These are phyloP conservation scores for Heliconius charithonia DNA, from an alignment of 2,888 invertebrate genomes.

Conservation along the genomic window DNA sequence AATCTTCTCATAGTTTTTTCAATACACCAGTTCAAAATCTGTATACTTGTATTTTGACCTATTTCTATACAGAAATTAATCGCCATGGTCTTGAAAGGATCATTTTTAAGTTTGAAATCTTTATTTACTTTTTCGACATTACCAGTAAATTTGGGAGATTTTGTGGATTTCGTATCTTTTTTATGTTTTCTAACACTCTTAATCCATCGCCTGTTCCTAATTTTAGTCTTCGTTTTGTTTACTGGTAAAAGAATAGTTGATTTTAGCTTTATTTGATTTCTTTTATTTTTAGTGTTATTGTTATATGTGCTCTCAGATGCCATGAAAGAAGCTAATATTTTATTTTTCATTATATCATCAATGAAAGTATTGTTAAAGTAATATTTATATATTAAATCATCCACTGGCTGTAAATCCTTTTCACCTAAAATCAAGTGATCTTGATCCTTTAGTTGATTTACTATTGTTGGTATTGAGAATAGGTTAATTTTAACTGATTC, in stretches of 20 bases:
- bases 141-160: not conserved
- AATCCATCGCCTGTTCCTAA: slow-evolving; percentile 69
- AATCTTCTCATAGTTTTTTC: slow-evolving; percentile 71
- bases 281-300: slow-evolving; percentile 60
- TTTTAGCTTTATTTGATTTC: slow-evolving; percentile 55
- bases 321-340: slow-evolving; percentile 60
- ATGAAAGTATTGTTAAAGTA: slow-evolving; percentile 79
- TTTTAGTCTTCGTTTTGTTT: slow-evolving; percentile 46
- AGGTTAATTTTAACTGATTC: slow-evolving; percentile 73
- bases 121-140: slow-evolving; percentile 47
- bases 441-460: slow-evolving; percentile 59
- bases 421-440: slow-evolving; percentile 71
- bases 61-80: slow-evolving; percentile 71
- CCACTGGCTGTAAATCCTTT: slow-evolving; percentile 70
- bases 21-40: slow-evolving; percentile 69
- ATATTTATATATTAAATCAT: slow-evolving; percentile 76
- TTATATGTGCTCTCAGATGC: slow-evolving; percentile 39
- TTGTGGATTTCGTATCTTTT: slow-evolving; percentile 3
- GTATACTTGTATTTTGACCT: slow-evolving; percentile 61
- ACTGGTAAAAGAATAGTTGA: slow-evolving; percentile 65
- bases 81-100: slow-evolving; percentile 70
- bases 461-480: slow-evolving; percentile 63
- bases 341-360: slow-evolving; percentile 69
- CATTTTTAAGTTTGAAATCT: slow-evolving; percentile 51
- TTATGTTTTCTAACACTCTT: slow-evolving; percentile 25